Conservation (phyloP, 2,113 vertebrate genomes). For the Silurus asotus region DNA sequence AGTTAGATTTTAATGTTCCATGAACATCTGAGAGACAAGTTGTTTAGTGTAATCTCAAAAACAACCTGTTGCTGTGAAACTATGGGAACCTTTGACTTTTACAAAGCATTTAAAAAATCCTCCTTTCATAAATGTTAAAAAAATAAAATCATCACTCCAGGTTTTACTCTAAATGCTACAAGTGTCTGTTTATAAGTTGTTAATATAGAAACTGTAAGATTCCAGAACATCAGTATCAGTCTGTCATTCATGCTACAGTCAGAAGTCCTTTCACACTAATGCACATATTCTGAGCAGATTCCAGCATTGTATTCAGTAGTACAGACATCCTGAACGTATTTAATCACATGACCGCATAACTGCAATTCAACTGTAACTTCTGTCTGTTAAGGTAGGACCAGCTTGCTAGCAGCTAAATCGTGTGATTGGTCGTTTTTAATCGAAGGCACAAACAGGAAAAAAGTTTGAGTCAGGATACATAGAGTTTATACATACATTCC, state of each 20-base stretch:
- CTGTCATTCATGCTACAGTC: neutral
- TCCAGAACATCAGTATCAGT: neutral
- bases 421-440: too few relatives aligned
- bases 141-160: neutral
- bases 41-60: neutral
- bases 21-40: neutral
- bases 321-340: neutral
- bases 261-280: neutral
- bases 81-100: neutral
- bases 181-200: neutral
- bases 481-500: neutral
- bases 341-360: neutral
- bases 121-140: neutral
- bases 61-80: too few relatives aligned
- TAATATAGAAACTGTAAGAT: neutral
- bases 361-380: neutral
- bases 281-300: neutral
- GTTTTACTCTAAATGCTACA: neutral
- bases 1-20: neutral
- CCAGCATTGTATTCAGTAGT: neutral
- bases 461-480: too few relatives aligned
- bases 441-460: neutral
- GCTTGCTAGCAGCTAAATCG: too few relatives aligned
- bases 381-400: neutral
- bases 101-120: neutral